A percentile compares a stretch with the other conserved stretches of the same genome.
These are phyloP conservation scores for Gnathonemus echidnorhynchus DNA, from an alignment of 2,113 vertebrate species.

Conservation along the genomic window DNA sequence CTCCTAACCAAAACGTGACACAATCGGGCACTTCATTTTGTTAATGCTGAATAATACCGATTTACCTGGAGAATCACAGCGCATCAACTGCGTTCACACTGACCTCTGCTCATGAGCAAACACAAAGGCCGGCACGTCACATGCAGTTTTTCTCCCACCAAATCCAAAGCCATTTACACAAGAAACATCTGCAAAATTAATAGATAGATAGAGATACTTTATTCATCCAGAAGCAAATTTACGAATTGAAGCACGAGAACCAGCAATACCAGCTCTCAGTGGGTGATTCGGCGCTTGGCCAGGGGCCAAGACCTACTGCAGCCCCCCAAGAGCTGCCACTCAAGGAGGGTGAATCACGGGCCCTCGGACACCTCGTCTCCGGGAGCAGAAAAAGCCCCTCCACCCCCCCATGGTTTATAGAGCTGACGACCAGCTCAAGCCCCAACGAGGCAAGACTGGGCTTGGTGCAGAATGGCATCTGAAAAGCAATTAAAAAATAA, in stretches of 20 bases:
- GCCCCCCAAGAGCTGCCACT: background rate
- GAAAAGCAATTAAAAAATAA: conserved; percentile 40
- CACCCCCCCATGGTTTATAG: conserved; percentile 29
- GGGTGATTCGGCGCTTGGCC: background rate
- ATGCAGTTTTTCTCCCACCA: background rate
- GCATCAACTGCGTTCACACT: background rate
- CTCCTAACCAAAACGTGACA: background rate
- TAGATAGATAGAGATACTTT: too few relatives aligned
- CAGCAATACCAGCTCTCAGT: background rate
- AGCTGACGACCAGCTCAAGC: background rate
- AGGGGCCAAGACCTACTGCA: background rate
- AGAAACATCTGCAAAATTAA: background rate
- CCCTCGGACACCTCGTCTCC: background rate
- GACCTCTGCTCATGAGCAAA: background rate
- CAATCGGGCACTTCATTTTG: background rate
- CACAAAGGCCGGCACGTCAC: background rate
- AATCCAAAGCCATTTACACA: background rate
- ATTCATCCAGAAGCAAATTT: too few relatives aligned
- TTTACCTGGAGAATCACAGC: background rate
- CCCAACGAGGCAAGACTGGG: conserved; percentile 52
- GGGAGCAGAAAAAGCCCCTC: conserved; percentile 16
- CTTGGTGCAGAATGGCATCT: conserved; percentile 54
- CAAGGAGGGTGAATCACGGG: background rate
- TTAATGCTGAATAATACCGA: background rate
- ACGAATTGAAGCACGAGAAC: background rate